Evolutionary conservation across 2,113 vertebrate genomes (phyloP).

Genomic region (Euleptes europaea): DNA sequence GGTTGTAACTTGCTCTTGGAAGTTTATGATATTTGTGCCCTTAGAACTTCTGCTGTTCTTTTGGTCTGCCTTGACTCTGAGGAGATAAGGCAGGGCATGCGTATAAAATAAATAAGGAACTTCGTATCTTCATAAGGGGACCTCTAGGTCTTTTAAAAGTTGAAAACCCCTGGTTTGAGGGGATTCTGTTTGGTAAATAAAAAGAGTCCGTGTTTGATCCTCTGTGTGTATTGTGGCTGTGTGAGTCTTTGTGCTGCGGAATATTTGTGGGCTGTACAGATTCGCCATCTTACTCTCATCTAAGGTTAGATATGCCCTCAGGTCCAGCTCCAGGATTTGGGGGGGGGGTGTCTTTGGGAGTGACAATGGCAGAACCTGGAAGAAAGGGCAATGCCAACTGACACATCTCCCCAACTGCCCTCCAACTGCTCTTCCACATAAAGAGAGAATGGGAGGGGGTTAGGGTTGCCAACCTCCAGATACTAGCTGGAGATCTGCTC

Average conservation of each 20-base stretch:
- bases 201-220: not conserved
- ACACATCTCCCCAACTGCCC: not conserved
- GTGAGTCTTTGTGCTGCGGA: not conserved
- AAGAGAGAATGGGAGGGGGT: not conserved
- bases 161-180: not conserved
- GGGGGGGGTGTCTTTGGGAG: not conserved
- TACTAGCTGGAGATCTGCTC: no score
- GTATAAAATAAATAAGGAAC: no score
- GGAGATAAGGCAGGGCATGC: no score
- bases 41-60: no score
- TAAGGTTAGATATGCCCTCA: not conserved
- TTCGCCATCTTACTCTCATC: not conserved
- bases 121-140: no score
- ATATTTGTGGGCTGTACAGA: not conserved
- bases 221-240: not conserved
- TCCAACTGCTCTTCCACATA: not conserved
- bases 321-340: not conserved
- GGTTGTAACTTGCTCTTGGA: no score
- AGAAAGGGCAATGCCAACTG: not conserved
- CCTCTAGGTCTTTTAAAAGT: not conserved
- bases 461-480: no score
- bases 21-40: no score
- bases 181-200: not conserved
- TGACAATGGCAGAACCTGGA: not conserved
- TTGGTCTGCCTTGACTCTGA: no score